These are phyloP conservation scores for Eupithecia tripunctaria DNA, from an alignment of 2,888 invertebrate genomes.

Conservation along the genomic window DNA sequence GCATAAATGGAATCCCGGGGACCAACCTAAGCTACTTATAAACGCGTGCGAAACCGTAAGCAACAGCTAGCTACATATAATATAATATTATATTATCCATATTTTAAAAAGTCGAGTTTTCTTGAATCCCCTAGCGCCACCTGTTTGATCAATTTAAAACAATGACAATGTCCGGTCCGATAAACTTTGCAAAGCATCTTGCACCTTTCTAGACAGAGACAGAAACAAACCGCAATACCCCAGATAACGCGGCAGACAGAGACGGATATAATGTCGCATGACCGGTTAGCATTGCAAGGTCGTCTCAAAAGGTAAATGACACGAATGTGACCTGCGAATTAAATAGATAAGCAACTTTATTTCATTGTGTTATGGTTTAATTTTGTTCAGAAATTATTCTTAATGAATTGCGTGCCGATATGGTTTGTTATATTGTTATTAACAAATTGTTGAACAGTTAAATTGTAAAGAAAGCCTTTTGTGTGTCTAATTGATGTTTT, in stretches of 20 bases:
- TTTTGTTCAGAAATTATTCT: slow-evolving; percentile 34
- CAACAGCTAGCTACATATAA: background rate
- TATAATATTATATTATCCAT: background rate
- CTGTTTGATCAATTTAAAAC: slow-evolving; percentile 43
- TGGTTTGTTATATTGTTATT: slow-evolving; percentile 55
- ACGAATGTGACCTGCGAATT: slow-evolving; percentile 48
- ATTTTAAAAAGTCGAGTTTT: background rate
- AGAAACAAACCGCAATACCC: slow-evolving; percentile 45
- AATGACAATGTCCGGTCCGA: slow-evolving; percentile 51
- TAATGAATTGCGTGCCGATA: slow-evolving; percentile 66
- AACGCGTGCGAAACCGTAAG: too few relatives aligned
- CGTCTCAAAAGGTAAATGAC: slow-evolving; percentile 78
- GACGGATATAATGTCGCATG: slow-evolving; percentile 64
- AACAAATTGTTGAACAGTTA: slow-evolving; percentile 46
- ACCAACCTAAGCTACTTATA: too few relatives aligned
- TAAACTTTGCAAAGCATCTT: slow-evolving; percentile 49
- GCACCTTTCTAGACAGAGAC: slow-evolving; percentile 57
- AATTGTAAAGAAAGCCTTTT: slow-evolving; percentile 39
- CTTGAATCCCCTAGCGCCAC: slow-evolving; percentile 45
- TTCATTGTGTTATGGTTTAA: slow-evolving; percentile 21
- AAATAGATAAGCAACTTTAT: slow-evolving; percentile 38
- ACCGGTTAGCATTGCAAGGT: slow-evolving; percentile 85
- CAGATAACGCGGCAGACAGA: slow-evolving; percentile 49
- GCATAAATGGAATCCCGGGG: too few relatives aligned
- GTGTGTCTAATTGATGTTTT: background rate